Evolutionary conservation across 2,888 invertebrate species (phyloP).

Genomic region (Pheosia tremula): DNA sequence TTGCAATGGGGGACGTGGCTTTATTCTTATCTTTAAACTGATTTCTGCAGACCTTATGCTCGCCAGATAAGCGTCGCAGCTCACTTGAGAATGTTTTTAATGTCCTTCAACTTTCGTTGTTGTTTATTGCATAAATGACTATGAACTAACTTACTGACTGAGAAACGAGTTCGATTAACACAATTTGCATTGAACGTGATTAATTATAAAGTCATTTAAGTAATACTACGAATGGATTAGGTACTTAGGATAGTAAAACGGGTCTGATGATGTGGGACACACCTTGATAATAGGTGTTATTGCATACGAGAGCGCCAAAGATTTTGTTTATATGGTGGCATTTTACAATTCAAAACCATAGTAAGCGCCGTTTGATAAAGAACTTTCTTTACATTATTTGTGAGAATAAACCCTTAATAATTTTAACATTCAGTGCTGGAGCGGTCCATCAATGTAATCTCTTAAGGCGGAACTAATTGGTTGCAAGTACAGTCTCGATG

Average conservation of each 20-base stretch:
- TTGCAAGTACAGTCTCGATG: constrained; percentile 64
- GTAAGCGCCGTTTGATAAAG: too few species aligned
- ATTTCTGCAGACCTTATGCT: constrained; percentile 25
- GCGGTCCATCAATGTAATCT: constrained; percentile 15
- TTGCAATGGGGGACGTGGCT: constrained; percentile 36
- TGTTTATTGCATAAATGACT: neutral
- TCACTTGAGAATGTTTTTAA: neutral
- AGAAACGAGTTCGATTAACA: neutral
- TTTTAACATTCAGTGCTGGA: neutral
- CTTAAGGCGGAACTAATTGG: constrained; percentile 65
- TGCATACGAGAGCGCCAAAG: too few species aligned
- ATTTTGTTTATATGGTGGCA: too few species aligned
- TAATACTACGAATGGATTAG: too few species aligned
- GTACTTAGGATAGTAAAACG: too few species aligned
- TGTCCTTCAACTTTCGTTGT: constrained; percentile 11
- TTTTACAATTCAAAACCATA: too few species aligned
- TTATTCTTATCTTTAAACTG: constrained; percentile 37
- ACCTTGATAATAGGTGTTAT: too few species aligned
- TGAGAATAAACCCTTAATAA: neutral
- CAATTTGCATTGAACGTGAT: neutral
- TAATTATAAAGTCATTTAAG: too few species aligned
- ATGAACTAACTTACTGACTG: neutral
- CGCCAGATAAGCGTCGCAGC: constrained; percentile 10
- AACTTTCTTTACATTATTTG: too few species aligned
- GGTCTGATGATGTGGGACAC: too few species aligned